Percentiles rank a stretch among this genome's conserved stretches.
Evolutionary conservation across 2,797 vertebrate genomes (phyloP).

Genomic region (Chromobotia macracanthus): DNA sequence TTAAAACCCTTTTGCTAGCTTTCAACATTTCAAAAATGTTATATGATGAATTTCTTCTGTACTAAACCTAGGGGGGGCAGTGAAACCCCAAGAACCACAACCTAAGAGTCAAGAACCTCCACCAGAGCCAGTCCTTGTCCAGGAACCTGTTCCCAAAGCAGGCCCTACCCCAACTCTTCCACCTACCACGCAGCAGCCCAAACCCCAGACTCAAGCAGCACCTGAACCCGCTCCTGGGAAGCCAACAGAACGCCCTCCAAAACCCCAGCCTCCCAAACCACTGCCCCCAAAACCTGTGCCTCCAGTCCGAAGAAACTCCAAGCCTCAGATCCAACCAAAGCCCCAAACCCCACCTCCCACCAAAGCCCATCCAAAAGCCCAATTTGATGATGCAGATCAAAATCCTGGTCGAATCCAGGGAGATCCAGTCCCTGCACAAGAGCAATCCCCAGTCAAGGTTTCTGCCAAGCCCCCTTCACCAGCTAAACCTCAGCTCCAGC

Average conservation of each 20-base stretch:
- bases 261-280: slow-evolving; percentile 69
- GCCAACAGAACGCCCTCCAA: slow-evolving; percentile 77
- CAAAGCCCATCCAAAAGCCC: slow-evolving; percentile 63
- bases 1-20: slow-evolving; percentile 44
- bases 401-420: slow-evolving; percentile 47
- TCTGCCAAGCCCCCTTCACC: slow-evolving; percentile 60
- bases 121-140: slow-evolving; percentile 73
- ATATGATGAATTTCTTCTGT: slow-evolving; percentile 84
- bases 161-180: slow-evolving; percentile 72
- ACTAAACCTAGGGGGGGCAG: slow-evolving; percentile 88
- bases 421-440: slow-evolving; percentile 65
- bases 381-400: slow-evolving; percentile 59
- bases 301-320: slow-evolving; percentile 80
- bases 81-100: slow-evolving; percentile 88
- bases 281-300: slow-evolving; percentile 81
- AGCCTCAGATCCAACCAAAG: slow-evolving; percentile 80
- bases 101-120: slow-evolving; percentile 84
- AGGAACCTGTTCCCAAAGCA: slow-evolving; percentile 76
- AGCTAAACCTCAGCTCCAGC: slow-evolving; percentile 56
- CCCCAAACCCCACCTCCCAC: slow-evolving; percentile 76
- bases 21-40: slow-evolving; percentile 48
- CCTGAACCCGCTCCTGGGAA: slow-evolving; percentile 78
- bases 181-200: slow-evolving; percentile 85
- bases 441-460: slow-evolving; percentile 68
- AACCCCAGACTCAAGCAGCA: slow-evolving; percentile 80